Evolutionary conservation across 1,140 invertebrate species (phyloP), one percentile per base, ranked within the genome.

Genomic region (Solen grandis): DNA sequence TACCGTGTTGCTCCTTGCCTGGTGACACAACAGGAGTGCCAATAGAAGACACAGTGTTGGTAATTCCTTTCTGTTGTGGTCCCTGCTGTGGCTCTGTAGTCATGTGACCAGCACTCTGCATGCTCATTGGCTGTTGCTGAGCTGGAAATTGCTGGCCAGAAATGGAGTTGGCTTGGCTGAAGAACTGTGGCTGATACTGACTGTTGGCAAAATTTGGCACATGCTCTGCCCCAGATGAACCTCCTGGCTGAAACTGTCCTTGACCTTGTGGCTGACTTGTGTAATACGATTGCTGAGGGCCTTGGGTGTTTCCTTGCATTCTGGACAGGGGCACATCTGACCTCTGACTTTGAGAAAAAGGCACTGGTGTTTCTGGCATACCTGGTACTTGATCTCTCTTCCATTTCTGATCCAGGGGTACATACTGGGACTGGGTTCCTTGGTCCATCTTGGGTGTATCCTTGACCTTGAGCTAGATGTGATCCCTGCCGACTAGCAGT

Each of bases 1-100:
- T 50, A 81, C 41, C 63, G 5, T 22, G 16, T 52, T 70, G 70
- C 29, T 70, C 29, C 66, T 77, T 54, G 75, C 79, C 74, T n/a
- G 85, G 82, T 10, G 85, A 86, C 14, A 84, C 31, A 22, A 88
- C 81, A 35, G 87, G 87, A 27, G 75, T 83, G 29, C 75, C 75
- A 13, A 79, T 60, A 38, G 87, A 50, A 36, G 85, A 84, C 2
- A 88, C 87, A 19, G 84, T 87, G 35, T 72, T 83, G 13, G 85
- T 88, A 35, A 41, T 36, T 31, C 80, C 84, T 22, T 33, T 74
- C 27, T 66, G 63, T n/a, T n/a, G n/a, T n/a, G n/a, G n/a, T n/a
- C n/a, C n/a, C n/a, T n/a, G n/a, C n/a, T n/a, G n/a, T n/a, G n/a
- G n/a, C 33, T 82, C n/a, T n/a, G n/a, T n/a, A n/a, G n/a, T n/a